phyloP scores from a whole-genome alignment of 92 coral and sea anemone species.

The Hydrozoanthus gracilis region DNA sequence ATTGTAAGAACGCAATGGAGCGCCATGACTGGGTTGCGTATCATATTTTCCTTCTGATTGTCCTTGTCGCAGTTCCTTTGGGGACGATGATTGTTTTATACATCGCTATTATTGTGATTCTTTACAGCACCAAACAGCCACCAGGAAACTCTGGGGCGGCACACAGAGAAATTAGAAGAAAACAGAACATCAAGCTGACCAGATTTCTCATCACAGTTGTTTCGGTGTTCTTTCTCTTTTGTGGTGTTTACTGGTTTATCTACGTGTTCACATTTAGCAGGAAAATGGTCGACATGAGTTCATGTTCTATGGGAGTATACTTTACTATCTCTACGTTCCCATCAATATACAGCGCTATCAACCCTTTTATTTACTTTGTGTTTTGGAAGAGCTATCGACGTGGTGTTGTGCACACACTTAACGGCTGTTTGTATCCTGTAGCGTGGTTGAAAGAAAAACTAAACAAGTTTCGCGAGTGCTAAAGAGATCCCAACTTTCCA shows the following conservation, averaged over 20 bases:
- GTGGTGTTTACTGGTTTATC: conserved; percentile 23
- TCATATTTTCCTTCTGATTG: conserved; percentile 8
- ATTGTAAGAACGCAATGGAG: conserved; percentile 12
- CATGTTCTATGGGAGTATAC: neutral
- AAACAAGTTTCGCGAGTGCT: neutral
- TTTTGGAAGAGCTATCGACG: conserved; percentile 29
- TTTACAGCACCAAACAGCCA: conserved; percentile 1
- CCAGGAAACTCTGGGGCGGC: neutral
- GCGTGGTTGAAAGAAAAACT: neutral
- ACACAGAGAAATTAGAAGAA: conserved; percentile 23
- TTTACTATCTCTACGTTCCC: neutral
- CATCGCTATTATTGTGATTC: conserved; percentile 15
- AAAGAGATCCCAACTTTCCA: too few relatives aligned
- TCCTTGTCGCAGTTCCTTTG: conserved; percentile 30
- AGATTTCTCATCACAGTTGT: conserved; percentile 10
- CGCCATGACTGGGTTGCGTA: conserved; percentile 22
- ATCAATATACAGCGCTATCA: conserved; percentile 26
- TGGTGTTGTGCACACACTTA: conserved; percentile 9
- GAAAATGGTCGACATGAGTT: neutral
- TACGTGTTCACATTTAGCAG: conserved; percentile 18
- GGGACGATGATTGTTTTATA: conserved; percentile 18
- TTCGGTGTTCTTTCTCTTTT: conserved; percentile 15
- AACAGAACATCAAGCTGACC: conserved; percentile 24
- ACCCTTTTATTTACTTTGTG: conserved; percentile 27
- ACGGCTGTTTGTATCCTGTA: neutral